A percentile compares a stretch with the other conserved stretches of the same genome.
These are phyloP conservation scores for Strix uralensis DNA, from an alignment of 2,113 vertebrate species.

Conservation along the genomic window DNA sequence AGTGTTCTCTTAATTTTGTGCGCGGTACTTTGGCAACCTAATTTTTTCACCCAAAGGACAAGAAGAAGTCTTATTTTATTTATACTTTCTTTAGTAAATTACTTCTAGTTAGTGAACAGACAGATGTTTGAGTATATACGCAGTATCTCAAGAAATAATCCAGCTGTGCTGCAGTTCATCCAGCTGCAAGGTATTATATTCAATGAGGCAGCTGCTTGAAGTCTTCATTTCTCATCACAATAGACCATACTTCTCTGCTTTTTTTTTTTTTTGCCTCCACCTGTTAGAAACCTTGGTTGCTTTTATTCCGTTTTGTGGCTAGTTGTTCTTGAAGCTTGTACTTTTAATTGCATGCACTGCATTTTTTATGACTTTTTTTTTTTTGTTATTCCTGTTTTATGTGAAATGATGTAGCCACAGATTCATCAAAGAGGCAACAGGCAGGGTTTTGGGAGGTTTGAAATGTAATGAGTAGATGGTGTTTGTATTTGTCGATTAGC, in stretches of 20 bases:
- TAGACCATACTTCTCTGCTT: background rate
- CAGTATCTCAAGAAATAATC: background rate
- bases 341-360: background rate
- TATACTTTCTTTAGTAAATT: background rate
- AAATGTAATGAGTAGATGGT: background rate
- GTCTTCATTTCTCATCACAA: conserved; percentile 2
- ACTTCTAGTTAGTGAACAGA: background rate
- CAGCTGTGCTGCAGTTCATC: conserved; percentile 32
- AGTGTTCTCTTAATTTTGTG: background rate
- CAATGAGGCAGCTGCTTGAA: background rate
- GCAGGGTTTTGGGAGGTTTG: background rate
- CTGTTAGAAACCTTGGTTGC: background rate
- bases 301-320: background rate
- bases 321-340: background rate
- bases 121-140: background rate
- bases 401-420: background rate
- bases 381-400: background rate
- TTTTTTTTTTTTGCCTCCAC: background rate
- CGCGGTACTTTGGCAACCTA: background rate
- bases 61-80: background rate
- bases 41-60: background rate
- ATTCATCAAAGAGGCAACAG: background rate
- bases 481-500: background rate
- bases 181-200: background rate
- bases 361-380: background rate